These are phyloP conservation scores for Ligdia adustata DNA, from an alignment of 2,888 invertebrate species.

Conservation along the genomic window DNA sequence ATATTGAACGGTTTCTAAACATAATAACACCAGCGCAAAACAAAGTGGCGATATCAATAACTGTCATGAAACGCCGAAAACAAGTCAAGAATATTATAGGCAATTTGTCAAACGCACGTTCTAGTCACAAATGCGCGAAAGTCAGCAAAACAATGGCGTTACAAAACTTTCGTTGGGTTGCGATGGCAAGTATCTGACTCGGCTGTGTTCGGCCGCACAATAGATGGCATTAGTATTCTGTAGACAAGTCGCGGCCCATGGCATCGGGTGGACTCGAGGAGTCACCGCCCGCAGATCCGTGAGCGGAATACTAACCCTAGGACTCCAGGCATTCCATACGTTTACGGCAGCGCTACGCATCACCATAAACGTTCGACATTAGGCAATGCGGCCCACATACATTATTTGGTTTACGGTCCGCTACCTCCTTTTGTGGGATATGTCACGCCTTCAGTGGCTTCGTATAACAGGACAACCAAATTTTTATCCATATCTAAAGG, in stretches of 20 bases:
- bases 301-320: slow-evolving; percentile 68
- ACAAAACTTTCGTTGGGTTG: slow-evolving; percentile 72
- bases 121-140: slow-evolving; percentile 57
- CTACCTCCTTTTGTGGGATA: slow-evolving; percentile 60
- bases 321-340: slow-evolving; percentile 63
- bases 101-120: slow-evolving; percentile 31
- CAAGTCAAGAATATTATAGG: slow-evolving; percentile 23
- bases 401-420: slow-evolving; percentile 68
- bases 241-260: slow-evolving; percentile 58
- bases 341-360: slow-evolving; percentile 60
- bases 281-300: slow-evolving; percentile 76
- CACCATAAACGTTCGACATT: slow-evolving; percentile 65
- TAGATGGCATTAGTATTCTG: slow-evolving; percentile 75
- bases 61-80: slow-evolving; percentile 21
- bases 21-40: slow-evolving; percentile 6
- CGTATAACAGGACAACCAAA: slow-evolving; percentile 18
- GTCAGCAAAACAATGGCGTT: slow-evolving; percentile 72
- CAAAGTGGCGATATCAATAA: slow-evolving; percentile 35
- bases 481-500: slow-evolving; percentile 5
- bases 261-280: slow-evolving; percentile 71
- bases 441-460: slow-evolving; percentile 43
- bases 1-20: neutral
- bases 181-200: slow-evolving; percentile 50
- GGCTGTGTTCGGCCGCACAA: slow-evolving; percentile 53
- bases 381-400: slow-evolving; percentile 69